Evolutionary conservation across 2,888 invertebrate species (phyloP).

Genomic region (Tillus elongatus): DNA sequence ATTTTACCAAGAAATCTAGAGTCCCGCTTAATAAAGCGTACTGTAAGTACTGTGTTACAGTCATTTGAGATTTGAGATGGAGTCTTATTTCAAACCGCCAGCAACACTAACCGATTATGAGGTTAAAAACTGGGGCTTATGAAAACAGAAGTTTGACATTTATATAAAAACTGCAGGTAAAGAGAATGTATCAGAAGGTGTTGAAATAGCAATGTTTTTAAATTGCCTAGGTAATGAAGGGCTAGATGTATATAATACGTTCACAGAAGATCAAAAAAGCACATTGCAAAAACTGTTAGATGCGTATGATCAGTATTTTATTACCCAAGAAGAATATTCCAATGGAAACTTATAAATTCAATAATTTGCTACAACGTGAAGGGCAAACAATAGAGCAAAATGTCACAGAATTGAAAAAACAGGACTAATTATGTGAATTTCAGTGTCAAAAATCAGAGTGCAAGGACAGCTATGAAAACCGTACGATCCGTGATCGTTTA

Average conservation of each 20-base stretch:
- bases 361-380: slow-evolving; percentile 1
- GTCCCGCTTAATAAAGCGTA: no score
- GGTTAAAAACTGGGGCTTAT: not conserved
- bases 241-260: not conserved
- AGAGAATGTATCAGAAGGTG: not conserved
- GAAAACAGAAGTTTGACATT: not conserved
- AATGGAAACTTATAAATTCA: slow-evolving; percentile 1
- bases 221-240: not conserved
- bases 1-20: not conserved
- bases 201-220: not conserved
- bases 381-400: not conserved
- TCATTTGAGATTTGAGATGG: no score
- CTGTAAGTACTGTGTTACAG: no score
- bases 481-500: no score
- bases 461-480: no score
- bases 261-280: not conserved
- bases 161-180: not conserved
- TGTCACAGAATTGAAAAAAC: not conserved
- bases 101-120: not conserved
- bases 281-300: not conserved
- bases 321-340: not conserved
- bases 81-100: not conserved
- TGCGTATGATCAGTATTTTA: not conserved
- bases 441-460: no score
- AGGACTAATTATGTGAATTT: no score